phyloP scores from a whole-genome alignment of 2,113 vertebrate genomes.

The Neolamprologus falcicula region DNA sequence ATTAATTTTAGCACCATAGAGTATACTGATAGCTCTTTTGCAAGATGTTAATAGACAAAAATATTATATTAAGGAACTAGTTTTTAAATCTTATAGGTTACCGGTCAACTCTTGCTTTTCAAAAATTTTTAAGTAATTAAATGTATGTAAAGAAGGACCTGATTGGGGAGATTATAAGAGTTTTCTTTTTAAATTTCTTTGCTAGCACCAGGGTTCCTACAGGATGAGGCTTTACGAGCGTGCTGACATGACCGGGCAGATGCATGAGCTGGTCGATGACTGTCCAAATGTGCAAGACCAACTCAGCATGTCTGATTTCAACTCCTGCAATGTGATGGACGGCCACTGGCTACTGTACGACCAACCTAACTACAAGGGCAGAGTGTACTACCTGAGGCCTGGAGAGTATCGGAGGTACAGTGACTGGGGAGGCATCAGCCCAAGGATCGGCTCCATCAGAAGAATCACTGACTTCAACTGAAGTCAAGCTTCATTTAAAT shows the following conservation, averaged over 20 bases:
- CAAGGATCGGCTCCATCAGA: constrained; percentile 60
- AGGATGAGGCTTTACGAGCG: constrained; percentile 69
- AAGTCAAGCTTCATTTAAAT: neutral
- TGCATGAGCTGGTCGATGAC: constrained; percentile 67
- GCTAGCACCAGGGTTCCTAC: constrained; percentile 61
- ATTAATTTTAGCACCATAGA: neutral
- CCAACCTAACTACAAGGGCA: constrained; percentile 64
- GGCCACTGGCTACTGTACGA: constrained; percentile 72
- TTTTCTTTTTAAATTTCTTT: neutral
- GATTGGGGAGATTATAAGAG: neutral
- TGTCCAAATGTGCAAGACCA: constrained; percentile 64
- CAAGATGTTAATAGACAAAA: neutral
- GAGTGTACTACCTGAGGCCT: constrained; percentile 66
- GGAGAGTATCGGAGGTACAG: constrained; percentile 71
- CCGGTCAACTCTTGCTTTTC: neutral
- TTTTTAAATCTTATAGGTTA: neutral
- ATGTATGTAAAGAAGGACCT: neutral
- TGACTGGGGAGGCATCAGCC: constrained; percentile 67
- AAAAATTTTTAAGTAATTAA: neutral
- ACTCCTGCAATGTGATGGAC: constrained; percentile 66
- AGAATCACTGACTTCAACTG: constrained; percentile 56
- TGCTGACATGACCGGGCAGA: constrained; percentile 65
- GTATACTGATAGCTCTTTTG: neutral
- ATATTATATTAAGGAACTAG: neutral
- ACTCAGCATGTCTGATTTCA: constrained; percentile 60